Percentiles rank a stretch among this genome's conserved stretches.
Conservation (phyloP, 2,113 vertebrate species). For the Eonycteris spelaea region DNA sequence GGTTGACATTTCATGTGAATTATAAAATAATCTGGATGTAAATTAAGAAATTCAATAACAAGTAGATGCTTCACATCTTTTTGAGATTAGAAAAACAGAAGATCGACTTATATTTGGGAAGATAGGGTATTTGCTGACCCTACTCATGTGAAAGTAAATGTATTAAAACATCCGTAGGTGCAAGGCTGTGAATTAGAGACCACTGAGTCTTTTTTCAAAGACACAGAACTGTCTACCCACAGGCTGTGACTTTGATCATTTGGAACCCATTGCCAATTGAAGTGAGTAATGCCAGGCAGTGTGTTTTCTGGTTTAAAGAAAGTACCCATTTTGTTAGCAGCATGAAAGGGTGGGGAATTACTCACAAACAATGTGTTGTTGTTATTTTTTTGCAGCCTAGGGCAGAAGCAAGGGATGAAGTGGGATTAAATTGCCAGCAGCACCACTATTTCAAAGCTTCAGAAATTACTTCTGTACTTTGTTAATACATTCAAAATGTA, state of each 20-base stretch:
- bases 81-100: not conserved
- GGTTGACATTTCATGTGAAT: not conserved
- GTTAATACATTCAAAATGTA: conserved; percentile 33
- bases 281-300: not conserved
- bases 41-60: not conserved
- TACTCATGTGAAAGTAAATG: not conserved
- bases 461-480: conserved; percentile 41
- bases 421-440: conserved; percentile 28
- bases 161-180: not conserved
- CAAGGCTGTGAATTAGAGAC: not conserved
- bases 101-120: not conserved
- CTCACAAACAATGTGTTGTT: conserved; percentile 39
- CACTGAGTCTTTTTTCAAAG: not conserved
- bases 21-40: not conserved
- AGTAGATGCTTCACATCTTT: not conserved
- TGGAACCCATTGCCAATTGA: not conserved
- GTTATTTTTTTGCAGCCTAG: not conserved
- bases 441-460: conserved; percentile 16
- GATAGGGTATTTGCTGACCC: not conserved
- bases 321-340: conserved; percentile 58
- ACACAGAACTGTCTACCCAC: not conserved
- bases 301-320: conserved; percentile 56
- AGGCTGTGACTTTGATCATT: not conserved
- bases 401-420: not conserved
- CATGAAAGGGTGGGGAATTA: conserved; percentile 55